Conservation (phyloP, 2,113 vertebrate genomes). For the Cervus canadensis region DNA sequence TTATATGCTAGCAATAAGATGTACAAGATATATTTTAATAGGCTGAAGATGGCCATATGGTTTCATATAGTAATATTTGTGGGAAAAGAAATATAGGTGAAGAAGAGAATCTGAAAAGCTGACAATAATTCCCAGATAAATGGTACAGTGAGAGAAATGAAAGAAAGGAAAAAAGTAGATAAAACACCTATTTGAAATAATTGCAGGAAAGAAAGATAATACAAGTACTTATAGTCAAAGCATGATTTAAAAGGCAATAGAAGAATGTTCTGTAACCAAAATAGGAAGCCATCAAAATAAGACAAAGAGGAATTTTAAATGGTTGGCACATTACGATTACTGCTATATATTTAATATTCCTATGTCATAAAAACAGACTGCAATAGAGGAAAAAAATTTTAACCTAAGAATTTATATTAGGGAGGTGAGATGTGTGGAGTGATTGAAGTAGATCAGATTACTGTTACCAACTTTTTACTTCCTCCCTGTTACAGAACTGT, state of each 20-base stretch:
- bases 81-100: background rate
- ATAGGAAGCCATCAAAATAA: background rate
- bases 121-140: background rate
- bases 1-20: background rate
- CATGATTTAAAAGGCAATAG: conserved; percentile 7
- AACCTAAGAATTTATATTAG: background rate
- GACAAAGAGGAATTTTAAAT: background rate
- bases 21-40: background rate
- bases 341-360: background rate
- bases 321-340: background rate
- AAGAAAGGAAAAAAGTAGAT: background rate
- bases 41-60: background rate
- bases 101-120: background rate
- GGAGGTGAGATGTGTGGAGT: background rate
- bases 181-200: background rate
- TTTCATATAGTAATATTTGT: background rate
- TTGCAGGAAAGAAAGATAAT: background rate
- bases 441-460: background rate
- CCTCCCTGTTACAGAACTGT: background rate
- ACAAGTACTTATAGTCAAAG: background rate
- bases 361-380: background rate
- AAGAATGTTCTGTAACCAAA: background rate
- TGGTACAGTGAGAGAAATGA: background rate
- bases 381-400: background rate
- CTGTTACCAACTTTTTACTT: background rate